Conservation (phyloP, 1,140 invertebrate genomes). For the Proales similis region DNA sequence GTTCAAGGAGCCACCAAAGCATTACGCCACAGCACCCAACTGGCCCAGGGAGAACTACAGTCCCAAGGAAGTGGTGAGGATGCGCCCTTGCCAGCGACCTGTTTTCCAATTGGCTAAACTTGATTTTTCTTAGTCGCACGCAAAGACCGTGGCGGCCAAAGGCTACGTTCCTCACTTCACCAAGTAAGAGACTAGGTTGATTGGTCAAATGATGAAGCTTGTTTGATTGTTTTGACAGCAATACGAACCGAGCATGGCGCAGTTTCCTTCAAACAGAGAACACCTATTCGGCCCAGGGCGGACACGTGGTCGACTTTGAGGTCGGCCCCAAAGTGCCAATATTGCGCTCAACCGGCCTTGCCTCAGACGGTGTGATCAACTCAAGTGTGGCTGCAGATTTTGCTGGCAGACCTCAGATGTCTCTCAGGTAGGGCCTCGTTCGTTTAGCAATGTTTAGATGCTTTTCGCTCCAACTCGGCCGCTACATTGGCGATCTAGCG, state of each 20-base stretch:
- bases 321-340: too few relatives aligned
- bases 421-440: neutral
- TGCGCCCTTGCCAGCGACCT: neutral
- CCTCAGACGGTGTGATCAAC: slow-evolving; percentile 16
- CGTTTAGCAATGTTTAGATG: neutral
- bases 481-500: too few relatives aligned
- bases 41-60: slow-evolving; percentile 36
- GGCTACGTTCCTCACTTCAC: slow-evolving; percentile 34
- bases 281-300: neutral
- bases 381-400: slow-evolving; percentile 27
- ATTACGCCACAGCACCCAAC: slow-evolving; percentile 15
- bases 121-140: slow-evolving; percentile 3
- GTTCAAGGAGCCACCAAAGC: slow-evolving; percentile 29
- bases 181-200: neutral
- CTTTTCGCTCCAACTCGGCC: too few relatives aligned
- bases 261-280: slow-evolving; percentile 19
- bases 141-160: slow-evolving; percentile 21
- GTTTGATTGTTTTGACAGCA: neutral
- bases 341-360: neutral
- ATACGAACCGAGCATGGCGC: slow-evolving; percentile 9
- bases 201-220: neutral
- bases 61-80: too few relatives aligned
- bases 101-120: neutral
- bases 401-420: slow-evolving; percentile 7
- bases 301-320: slow-evolving; percentile 20